Base-by-base conservation (phyloP, 2,113 vertebrate species). In the Abramis brama region DNA sequence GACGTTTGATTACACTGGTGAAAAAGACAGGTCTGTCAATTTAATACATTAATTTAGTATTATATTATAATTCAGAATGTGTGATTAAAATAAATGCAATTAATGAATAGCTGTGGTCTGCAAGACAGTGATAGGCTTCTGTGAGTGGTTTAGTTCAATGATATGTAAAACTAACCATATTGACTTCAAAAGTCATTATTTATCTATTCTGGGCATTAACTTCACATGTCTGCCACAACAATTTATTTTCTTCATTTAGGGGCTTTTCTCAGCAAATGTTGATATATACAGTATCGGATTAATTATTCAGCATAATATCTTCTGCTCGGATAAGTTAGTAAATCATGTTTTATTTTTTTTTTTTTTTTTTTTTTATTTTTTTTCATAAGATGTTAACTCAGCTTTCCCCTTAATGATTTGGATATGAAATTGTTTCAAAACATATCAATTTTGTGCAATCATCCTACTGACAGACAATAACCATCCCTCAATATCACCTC, bases 391-490 rank as follows among this genome's bases (percentile, higher is more conserved):
- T 57, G 52, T 57, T 52, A 21, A 23, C 19, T 21, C 19, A 21
- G 55, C 19, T 57, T 57, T 8, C 19, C 19, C 17, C 43, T 43
- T 57, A 21, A 57, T 21, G 6, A 57, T 21, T 50, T 59, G 3
- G 27, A n/a, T 23, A 4, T 55, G n/a, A 43, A 12, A 57, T 25
- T 83, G 21, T 59, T 25, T 25, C 4, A 83, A 60, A 64, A 66
- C 79, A 27, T 12, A 39, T 74, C 2, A 59, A 19, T n/a, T 17
- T 43, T 66, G 27, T 13, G 6, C 27, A 7, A 64, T 64, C 25
- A 64, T 27, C n/a, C 6, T 7, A 62, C 21, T 84, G 83, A 36
- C 36, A 33, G n/a, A 19, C 19, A n/a, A 52, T 85, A 78, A 68
- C 68, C 60, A 39, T 45, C 19, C 25, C 25, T 75, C 3, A 0